Evolutionary conservation across 2,113 vertebrate species (phyloP).

Genomic region (Acanthisitta chloris): DNA sequence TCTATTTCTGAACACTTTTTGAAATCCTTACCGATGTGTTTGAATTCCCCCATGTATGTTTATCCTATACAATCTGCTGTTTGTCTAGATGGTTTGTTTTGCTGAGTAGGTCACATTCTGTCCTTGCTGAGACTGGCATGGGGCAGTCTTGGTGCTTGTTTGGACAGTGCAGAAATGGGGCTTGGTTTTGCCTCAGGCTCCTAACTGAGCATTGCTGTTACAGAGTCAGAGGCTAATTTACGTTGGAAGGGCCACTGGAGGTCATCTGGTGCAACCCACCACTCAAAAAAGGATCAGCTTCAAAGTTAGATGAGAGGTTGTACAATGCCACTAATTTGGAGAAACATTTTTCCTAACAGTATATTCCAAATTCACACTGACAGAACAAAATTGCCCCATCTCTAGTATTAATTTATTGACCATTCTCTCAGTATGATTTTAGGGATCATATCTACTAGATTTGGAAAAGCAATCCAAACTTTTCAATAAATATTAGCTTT

Average conservation of each 20-base stretch:
- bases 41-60: neutral
- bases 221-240: neutral
- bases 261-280: neutral
- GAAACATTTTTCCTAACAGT: neutral
- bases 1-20: neutral
- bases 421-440: neutral
- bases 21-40: neutral
- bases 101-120: neutral
- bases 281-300: neutral
- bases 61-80: neutral
- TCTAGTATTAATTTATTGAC: neutral
- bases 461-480: neutral
- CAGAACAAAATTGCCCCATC: neutral
- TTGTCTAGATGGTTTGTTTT: neutral
- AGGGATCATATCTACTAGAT: neutral
- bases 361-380: neutral
- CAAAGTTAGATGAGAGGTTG: neutral
- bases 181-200: neutral
- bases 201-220: neutral
- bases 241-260: neutral
- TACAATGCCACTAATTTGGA: neutral
- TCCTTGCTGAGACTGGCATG: neutral
- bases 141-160: neutral
- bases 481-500: neutral
- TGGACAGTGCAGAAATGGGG: neutral